Evolutionary conservation across 2,113 vertebrate genomes (phyloP).

Genomic region (Struthidea cinerea): DNA sequence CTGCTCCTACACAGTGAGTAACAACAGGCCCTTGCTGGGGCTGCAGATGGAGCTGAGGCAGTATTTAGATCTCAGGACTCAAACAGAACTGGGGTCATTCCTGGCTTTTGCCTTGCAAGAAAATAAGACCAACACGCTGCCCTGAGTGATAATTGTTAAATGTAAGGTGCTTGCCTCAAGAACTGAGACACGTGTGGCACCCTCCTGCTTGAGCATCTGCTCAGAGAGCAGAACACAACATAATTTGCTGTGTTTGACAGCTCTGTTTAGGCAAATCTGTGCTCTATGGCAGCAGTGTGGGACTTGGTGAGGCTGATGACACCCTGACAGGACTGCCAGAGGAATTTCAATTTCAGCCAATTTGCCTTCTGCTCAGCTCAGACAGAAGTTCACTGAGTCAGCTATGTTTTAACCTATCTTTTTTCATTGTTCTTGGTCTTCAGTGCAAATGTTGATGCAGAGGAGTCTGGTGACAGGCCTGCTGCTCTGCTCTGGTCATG

Average conservation of each 20-base stretch:
- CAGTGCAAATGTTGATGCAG: neutral
- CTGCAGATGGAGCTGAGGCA: neutral
- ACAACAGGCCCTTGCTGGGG: neutral
- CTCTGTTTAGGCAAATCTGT: neutral
- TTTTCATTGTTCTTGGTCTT: neutral
- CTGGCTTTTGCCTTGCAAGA: neutral
- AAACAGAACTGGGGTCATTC: neutral
- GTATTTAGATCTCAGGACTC: neutral
- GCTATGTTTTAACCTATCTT: neutral
- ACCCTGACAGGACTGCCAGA: conserved; percentile 9
- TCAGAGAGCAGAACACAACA: neutral
- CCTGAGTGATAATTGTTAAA: neutral
- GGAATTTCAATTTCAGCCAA: neutral
- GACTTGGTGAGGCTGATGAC: neutral
- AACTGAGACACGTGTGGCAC: neutral
- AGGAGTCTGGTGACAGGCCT: neutral
- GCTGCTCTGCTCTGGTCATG: neutral
- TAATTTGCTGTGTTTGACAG: neutral
- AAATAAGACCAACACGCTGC: neutral
- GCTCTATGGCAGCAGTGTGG: neutral
- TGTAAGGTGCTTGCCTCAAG: neutral
- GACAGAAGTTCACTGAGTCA: neutral
- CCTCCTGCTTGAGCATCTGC: neutral
- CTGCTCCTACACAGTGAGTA: conserved; percentile 93
- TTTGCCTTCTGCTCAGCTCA: conserved; percentile 1